Conservation (phyloP, 2,113 vertebrate genomes). For the Anhinga rufa region DNA sequence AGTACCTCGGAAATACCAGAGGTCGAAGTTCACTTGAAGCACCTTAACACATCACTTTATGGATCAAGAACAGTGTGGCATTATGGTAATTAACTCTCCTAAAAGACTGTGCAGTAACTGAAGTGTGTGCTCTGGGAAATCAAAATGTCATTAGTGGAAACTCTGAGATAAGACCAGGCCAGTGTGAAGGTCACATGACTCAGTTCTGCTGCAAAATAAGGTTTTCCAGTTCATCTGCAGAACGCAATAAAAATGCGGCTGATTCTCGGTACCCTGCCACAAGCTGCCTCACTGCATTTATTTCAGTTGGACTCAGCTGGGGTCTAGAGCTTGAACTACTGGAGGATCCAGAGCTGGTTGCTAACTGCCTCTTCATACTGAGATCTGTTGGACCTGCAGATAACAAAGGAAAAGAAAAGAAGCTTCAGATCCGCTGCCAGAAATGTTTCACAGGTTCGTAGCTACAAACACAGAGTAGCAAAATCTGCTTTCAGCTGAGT, state of each 20-base stretch:
- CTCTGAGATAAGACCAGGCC: conserved; percentile 69
- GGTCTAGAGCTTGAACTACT: conserved; percentile 89
- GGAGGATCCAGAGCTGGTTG: conserved; percentile 85
- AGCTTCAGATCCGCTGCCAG: not conserved
- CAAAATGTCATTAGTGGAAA: conserved; percentile 79
- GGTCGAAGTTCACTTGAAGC: conserved; percentile 75
- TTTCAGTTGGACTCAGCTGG: conserved; percentile 94
- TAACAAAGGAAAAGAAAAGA: not conserved
- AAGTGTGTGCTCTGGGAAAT: conserved; percentile 75
- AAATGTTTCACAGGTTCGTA: not conserved
- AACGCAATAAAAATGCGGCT: conserved; percentile 94
- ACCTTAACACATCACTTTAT: conserved; percentile 74
- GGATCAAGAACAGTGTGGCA: conserved; percentile 76
- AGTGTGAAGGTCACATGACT: conserved; percentile 64
- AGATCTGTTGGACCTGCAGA: conserved; percentile 94
- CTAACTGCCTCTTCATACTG: conserved; percentile 95
- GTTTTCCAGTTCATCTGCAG: conserved; percentile 98
- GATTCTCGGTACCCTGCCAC: conserved; percentile 98
- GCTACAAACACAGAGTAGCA: not conserved
- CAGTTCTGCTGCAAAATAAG: conserved; percentile 99
- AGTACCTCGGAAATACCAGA: conserved; percentile 70
- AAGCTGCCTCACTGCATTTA: conserved; percentile 94
- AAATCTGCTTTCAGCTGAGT: not conserved
- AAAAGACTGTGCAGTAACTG: conserved; percentile 72
- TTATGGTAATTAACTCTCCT: conserved; percentile 74